A percentile compares a stretch with the other conserved stretches of the same genome.
Conservation (phyloP, 2,888 invertebrate genomes). For the Tridacna gigas region DNA sequence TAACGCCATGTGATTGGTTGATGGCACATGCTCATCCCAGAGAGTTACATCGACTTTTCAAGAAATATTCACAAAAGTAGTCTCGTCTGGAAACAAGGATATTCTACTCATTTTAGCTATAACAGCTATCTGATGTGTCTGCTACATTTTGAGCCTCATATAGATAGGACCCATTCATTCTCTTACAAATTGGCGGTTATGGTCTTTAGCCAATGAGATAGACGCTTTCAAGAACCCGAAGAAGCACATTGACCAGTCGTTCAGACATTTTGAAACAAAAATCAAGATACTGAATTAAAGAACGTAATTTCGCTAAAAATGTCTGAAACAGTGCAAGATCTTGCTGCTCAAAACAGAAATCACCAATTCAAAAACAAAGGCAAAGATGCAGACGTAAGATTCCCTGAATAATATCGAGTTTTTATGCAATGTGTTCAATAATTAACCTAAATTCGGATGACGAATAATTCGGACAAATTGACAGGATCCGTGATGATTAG, state of each 20-base stretch:
- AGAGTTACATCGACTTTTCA: background rate
- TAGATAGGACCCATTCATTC: background rate
- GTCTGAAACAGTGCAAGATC: conserved; percentile 42
- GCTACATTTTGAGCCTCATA: background rate
- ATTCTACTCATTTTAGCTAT: no score
- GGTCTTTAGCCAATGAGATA: conserved; percentile 47
- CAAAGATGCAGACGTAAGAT: conserved; percentile 97
- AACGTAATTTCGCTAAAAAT: conserved; percentile 9
- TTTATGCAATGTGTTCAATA: no score
- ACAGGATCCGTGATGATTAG: no score
- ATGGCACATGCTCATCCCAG: background rate
- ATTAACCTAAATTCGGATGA: background rate
- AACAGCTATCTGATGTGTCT: no score
- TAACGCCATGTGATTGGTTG: background rate
- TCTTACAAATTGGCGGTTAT: conserved; percentile 31
- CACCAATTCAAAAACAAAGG: conserved; percentile 95
- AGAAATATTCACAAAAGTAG: no score
- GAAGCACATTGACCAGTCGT: conserved; percentile 41
- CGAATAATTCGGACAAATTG: background rate
- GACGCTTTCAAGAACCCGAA: background rate
- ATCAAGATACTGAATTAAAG: conserved; percentile 22
- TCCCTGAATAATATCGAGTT: background rate
- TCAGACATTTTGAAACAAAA: conserved; percentile 58
- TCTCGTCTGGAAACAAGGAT: no score
- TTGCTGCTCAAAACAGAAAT: conserved; percentile 68